Base-by-base conservation (phyloP, 1,140 invertebrate genomes). In the Holotrichia oblita region DNA sequence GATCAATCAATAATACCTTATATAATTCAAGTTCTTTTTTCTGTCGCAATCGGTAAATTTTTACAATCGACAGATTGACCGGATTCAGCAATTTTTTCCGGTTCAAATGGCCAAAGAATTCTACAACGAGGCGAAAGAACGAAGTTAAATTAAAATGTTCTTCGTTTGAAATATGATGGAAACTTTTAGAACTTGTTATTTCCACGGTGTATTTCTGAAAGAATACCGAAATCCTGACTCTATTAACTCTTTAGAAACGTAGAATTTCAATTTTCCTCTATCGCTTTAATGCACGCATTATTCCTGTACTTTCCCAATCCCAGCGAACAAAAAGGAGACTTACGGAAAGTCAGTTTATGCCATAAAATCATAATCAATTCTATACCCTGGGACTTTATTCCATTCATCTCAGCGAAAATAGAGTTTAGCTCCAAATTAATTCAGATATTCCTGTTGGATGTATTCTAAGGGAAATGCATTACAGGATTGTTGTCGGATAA, bases 221-320 rank as follows among this genome's bases (percentile, higher is more conserved):
- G 73, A 74, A 74, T 74, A 44, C 73, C 34, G 73, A 41, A 42
- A 74, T 34, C 73, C 73, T 8, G 73, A 74, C 73, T 74, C 73
- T 74, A 74, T 74, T 74, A 74, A 74, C 73, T 74, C 73, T 74
- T 74, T 74, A 42, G 73, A 74, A 74, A 74, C 34, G 73, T 74
- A 42, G 73, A 42, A 74, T 74, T 74, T 74, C 73, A 74, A 41
- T 74, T 74, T 74, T 41, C 34, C 73, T 74, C 17, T 74, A 74
- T 74, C 73, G 73, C 73, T 41, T 74, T 74, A 14, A 9, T 74
- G 73, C 73, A 74, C 73, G 73, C 34, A 74, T 74, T 74, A 74
- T 42, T 74, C 34, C 34, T 34, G n/a, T 74, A 74, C 73, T 74
- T 41, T 74, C 27, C 41, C 34, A 74, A 74, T 74, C 14, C 27